phyloP scores from a whole-genome alignment of 2,797 vertebrate genomes.

The Danionella dracula region DNA sequence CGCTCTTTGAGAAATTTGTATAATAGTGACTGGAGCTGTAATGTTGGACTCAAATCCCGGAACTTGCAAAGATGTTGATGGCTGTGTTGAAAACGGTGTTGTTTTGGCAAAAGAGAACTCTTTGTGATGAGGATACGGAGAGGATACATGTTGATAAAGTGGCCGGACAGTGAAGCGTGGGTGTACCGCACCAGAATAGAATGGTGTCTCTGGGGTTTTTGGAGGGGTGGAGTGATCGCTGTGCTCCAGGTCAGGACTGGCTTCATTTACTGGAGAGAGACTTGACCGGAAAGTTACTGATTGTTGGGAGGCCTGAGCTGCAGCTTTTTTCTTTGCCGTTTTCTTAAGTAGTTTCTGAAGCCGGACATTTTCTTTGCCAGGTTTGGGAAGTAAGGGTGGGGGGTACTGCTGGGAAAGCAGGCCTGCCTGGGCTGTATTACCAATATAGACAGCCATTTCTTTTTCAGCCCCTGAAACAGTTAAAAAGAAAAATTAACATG shows the following conservation, averaged over 20 bases:
- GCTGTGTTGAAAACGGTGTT: slow-evolving; percentile 67
- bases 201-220: slow-evolving; percentile 60
- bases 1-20: slow-evolving; percentile 26
- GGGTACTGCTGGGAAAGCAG: slow-evolving; percentile 65
- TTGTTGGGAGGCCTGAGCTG: slow-evolving; percentile 56
- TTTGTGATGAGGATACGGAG: slow-evolving; percentile 73
- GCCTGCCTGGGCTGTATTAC: slow-evolving; percentile 54
- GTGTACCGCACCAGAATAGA: slow-evolving; percentile 47
- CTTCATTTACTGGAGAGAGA: slow-evolving; percentile 92
- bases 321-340: slow-evolving; percentile 74
- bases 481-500: slow-evolving; percentile 12
- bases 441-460: slow-evolving; percentile 74
- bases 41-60: not conserved
- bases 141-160: slow-evolving; percentile 62
- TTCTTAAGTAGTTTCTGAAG: slow-evolving; percentile 87
- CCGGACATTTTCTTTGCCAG: slow-evolving; percentile 81
- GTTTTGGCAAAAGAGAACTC: slow-evolving; percentile 61
- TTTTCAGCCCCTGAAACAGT: slow-evolving; percentile 62
- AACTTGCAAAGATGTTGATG: slow-evolving; percentile 42
- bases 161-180: slow-evolving; percentile 63
- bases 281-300: slow-evolving; percentile 74
- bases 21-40: slow-evolving; percentile 13
- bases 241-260: slow-evolving; percentile 80
- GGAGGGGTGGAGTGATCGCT: slow-evolving; percentile 74
- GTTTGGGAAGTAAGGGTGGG: slow-evolving; percentile 88